Evolutionary conservation across 2,797 vertebrate species (phyloP), one percentile per base, ranked within the genome.

Genomic region (Clarias platycephalus): DNA sequence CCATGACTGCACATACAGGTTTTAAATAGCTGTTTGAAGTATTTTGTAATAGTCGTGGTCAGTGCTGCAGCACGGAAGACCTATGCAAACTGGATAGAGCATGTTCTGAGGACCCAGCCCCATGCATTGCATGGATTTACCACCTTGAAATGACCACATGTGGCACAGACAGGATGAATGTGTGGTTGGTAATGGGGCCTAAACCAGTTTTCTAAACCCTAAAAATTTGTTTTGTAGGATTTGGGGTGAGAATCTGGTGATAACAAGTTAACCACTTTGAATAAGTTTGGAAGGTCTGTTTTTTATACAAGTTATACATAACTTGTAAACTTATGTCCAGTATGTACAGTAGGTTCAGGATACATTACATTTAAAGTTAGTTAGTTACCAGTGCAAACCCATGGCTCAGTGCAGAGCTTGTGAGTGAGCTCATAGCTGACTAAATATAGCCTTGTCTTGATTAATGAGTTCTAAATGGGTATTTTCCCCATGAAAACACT

Each of bases 401-500:
- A 80, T 53, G 28, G 34, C 80, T 88, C 82, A 83, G 4, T 58
- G 83, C 62, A 87, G 76, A 63, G 82, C 55, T 70, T 76, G 67
- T 7, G 57, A 84, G 57, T 90, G 88, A 90, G 88, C 87, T 83
- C 82, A 83, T 83, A 34, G 60, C 28, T 31, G 82, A 63, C 90
- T 92, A 93, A 87, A 91, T 91, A 88, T 93, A 92, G 89, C 90
- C 34, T 2, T 5, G 0, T 0, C 68, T 68, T 93, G 93, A 93
- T 91, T 89, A 89, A 94, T 89, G 89, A 90, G 89, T 80, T 90
- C 84, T 86, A 90, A 75, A 85, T 80, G 85, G 82, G 81, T 87
- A 55, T 85, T 90, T 90, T 86, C 90, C 88, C 44, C 87, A 82
- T 86, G 86, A 87, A 86, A 90, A 92, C 90, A 92, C 84, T 90